These are phyloP conservation scores for Melitaea cinxia DNA, from an alignment of 1,140 invertebrate species.

Conservation along the genomic window DNA sequence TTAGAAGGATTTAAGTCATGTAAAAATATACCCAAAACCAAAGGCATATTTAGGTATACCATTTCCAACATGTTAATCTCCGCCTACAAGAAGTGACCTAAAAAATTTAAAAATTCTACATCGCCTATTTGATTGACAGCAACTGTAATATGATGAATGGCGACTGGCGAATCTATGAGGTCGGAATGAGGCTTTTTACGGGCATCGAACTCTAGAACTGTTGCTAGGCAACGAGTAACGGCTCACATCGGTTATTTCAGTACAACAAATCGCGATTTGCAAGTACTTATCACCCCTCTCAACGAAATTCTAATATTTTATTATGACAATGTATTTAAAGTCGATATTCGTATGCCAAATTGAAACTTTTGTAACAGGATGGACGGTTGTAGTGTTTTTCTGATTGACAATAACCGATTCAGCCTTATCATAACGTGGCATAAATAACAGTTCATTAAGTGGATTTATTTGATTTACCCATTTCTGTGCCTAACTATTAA, in stretches of 20 bases:
- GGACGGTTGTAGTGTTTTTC: slow-evolving; percentile 2
- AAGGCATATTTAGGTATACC: background rate
- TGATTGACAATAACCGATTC: slow-evolving; percentile 21
- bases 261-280: slow-evolving; percentile 33
- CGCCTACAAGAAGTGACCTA: slow-evolving; percentile 35
- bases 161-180: slow-evolving; percentile 71
- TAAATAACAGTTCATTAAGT: slow-evolving; percentile 19
- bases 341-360: background rate
- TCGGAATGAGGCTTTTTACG: slow-evolving; percentile 67
- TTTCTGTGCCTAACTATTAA: slow-evolving; percentile 22
- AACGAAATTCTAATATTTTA: background rate
- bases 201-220: slow-evolving; percentile 68
- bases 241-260: slow-evolving; percentile 38
- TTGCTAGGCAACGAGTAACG: slow-evolving; percentile 71
- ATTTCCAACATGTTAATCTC: no score
- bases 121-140: slow-evolving; percentile 52
- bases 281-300: slow-evolving; percentile 21
- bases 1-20: no score
- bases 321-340: background rate
- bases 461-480: slow-evolving; percentile 31
- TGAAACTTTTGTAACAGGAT: slow-evolving; percentile 1
- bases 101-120: slow-evolving; percentile 31
- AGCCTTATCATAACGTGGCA: slow-evolving; percentile 2
- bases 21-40: background rate
- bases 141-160: slow-evolving; percentile 70